phyloP scores from a whole-genome alignment of 2,113 vertebrate genomes.

The Centropus bengalensis region DNA sequence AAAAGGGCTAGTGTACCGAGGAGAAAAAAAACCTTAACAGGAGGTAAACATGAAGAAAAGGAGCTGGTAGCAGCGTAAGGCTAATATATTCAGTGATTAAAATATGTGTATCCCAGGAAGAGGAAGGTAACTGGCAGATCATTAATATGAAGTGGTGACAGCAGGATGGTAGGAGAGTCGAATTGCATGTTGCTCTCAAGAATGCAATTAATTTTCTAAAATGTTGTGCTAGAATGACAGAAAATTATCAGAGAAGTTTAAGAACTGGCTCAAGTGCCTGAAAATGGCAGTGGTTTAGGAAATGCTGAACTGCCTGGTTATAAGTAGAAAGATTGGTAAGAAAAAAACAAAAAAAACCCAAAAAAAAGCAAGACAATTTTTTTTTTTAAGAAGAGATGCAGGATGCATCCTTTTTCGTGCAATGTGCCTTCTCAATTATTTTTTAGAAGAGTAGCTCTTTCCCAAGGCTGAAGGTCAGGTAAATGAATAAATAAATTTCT shows the following conservation, averaged over 20 bases:
- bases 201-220: conserved; percentile 10
- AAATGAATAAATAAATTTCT: background rate
- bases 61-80: background rate
- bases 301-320: background rate
- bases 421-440: background rate
- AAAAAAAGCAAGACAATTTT: background rate
- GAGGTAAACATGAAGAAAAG: background rate
- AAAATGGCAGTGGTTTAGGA: background rate
- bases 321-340: background rate
- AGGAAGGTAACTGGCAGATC: background rate
- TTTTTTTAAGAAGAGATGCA: background rate
- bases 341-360: background rate
- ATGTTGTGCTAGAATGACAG: background rate
- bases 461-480: background rate
- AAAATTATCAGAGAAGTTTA: conserved; percentile 2
- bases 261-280: background rate
- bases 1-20: background rate
- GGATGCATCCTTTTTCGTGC: background rate
- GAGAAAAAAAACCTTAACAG: background rate
- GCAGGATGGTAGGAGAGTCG: background rate
- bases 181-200: background rate
- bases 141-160: background rate
- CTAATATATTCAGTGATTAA: background rate
- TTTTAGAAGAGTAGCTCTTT: background rate
- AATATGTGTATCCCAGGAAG: background rate